phyloP scores from a whole-genome alignment of 2,797 vertebrate species.

The Poeciliopsis paucimaculata region DNA sequence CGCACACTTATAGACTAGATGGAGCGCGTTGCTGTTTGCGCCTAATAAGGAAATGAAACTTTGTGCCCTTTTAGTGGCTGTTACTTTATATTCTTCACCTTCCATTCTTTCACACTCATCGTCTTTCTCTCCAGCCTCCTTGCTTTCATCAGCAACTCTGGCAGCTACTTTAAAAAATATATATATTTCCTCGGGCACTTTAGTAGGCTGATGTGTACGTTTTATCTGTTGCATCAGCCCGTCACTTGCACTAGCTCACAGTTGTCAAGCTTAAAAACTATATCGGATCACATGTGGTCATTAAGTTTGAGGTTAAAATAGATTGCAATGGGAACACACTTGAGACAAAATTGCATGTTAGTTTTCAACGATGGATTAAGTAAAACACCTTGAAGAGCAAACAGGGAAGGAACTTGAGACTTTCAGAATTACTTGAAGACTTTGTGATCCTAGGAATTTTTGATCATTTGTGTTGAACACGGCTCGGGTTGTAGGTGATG shows the following conservation, averaged over 20 bases:
- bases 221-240: not conserved
- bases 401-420: not conserved
- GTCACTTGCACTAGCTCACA: not conserved
- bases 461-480: not conserved
- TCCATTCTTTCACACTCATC: not conserved
- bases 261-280: constrained; percentile 2
- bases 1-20: not conserved
- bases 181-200: not conserved
- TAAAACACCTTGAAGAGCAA: not conserved
- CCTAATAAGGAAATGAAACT: not conserved
- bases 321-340: not conserved
- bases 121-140: not conserved
- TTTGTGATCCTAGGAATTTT: not conserved
- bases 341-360: not conserved
- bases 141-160: not conserved
- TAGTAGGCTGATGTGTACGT: not conserved
- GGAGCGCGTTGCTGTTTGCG: constrained; percentile 3
- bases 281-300: not conserved
- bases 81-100: constrained; percentile 4
- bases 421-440: not conserved
- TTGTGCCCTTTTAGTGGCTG: not conserved
- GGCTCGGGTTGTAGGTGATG: too few species aligned
- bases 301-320: not conserved
- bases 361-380: not conserved
- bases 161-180: not conserved